Evolutionary conservation across 2,113 vertebrate species (phyloP).

Genomic region (Passer montanus): DNA sequence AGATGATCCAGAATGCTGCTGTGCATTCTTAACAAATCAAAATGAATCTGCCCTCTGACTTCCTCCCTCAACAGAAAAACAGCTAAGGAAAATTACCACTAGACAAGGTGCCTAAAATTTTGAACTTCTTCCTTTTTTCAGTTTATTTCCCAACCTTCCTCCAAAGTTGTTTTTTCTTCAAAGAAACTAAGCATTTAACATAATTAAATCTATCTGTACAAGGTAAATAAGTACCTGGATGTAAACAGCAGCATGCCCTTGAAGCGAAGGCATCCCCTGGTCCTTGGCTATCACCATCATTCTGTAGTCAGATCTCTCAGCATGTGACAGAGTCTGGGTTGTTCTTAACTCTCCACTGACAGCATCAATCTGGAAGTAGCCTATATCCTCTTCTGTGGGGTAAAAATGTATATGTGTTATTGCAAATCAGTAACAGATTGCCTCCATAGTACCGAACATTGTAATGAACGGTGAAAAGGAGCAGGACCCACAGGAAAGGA

Average conservation of each 20-base stretch:
- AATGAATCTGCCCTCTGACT: not conserved
- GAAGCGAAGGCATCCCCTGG: slow-evolving; percentile 74
- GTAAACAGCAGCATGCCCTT: slow-evolving; percentile 76
- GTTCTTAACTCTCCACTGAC: slow-evolving; percentile 85
- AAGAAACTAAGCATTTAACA: not conserved
- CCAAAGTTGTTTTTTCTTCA: not conserved
- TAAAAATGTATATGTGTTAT: slow-evolving; percentile 11
- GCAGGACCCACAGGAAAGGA: not conserved
- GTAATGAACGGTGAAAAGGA: not conserved
- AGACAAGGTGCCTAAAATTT: not conserved
- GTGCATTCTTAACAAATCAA: not conserved
- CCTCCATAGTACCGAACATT: not conserved
- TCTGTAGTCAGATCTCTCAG: slow-evolving; percentile 70
- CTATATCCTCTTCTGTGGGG: slow-evolving; percentile 49
- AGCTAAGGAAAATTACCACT: not conserved
- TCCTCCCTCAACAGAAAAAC: not conserved
- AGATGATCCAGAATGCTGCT: not conserved
- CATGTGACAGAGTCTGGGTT: slow-evolving; percentile 68
- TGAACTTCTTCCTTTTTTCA: not conserved
- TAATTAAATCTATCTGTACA: not conserved
- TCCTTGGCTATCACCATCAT: slow-evolving; percentile 83
- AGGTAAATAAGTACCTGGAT: slow-evolving; percentile 78
- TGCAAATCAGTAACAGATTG: not conserved
- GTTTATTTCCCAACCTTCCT: not conserved
- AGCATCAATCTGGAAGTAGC: slow-evolving; percentile 85